Percentiles rank a stretch among this genome's conserved stretches.
phyloP scores from a whole-genome alignment of 2,113 vertebrate species.

The pig (Sus scrofa) region T2T-Sscrofa CM000814.6:131060501-131061000 shows the following conservation, averaged over 20 bases:
- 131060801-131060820: too few relatives aligned
- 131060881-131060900: neutral
- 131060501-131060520: neutral
- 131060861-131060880: neutral
- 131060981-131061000: neutral
- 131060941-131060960: neutral
- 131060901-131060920: neutral
- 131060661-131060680: slow-evolving; percentile 33
- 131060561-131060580: neutral
- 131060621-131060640: neutral
- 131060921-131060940: neutral
- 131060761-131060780: too few relatives aligned
- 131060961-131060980: neutral
- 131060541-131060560: neutral
- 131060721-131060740: neutral
- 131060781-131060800: too few relatives aligned
- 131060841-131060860: neutral
- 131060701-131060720: neutral
- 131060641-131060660: neutral
- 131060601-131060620: neutral
- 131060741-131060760: too few relatives aligned
- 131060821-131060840: neutral
- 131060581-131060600: neutral
- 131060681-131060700: neutral
- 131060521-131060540: neutral